Evolutionary conservation across 1,140 invertebrate species (phyloP), one percentile per base, ranked within the genome.

Genomic region (Drosophila subobscura): DNA sequence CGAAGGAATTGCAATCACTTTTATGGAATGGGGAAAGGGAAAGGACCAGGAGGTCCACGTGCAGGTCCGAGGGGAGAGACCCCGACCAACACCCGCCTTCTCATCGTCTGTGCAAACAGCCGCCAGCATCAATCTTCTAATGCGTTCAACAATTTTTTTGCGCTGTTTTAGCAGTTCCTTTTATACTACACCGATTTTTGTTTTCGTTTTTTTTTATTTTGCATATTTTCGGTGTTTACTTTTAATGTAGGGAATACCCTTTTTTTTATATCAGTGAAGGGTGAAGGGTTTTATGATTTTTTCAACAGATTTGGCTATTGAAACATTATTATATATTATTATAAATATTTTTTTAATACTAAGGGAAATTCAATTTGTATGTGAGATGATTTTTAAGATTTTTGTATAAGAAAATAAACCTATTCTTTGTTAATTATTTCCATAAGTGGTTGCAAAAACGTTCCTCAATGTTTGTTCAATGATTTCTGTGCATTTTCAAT

Each of bases 111-210:
- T 74, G 53, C 63, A 85, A 81, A 85, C 81, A 85, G 83, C 81
- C 84, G 77, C 73, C 81, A 86, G 81, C 81, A 85, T 86, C 81
- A 85, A 85, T 85, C 81, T 85, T 86, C 81, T 85, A 85, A 85
- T 85, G 81, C 81, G 81, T 86, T 85, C 81, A 85, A 60, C 44
- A 86, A 77, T 73, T 80, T 74, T 73, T 37, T 84, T 85, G 72
- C 77, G 77, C 81, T 86, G 60, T 77, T 80, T 73, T 77, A 80
- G 80, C 81, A 77, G 54, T 72, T 73, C 33, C 3, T n/a, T 72
- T 72, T 72, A 40, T 71, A 23, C 65, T 71, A 23, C 65, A 37
- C 29, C 33, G 40, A 22, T 72, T 16, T 72, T 71, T 45, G 41
- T 72, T 14, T 72, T 71, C 50, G 41, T 72, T 70, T 60, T 71